These are phyloP conservation scores for Nothoprocta pentlandii DNA, from an alignment of 2,113 vertebrate species.

Conservation along the genomic window DNA sequence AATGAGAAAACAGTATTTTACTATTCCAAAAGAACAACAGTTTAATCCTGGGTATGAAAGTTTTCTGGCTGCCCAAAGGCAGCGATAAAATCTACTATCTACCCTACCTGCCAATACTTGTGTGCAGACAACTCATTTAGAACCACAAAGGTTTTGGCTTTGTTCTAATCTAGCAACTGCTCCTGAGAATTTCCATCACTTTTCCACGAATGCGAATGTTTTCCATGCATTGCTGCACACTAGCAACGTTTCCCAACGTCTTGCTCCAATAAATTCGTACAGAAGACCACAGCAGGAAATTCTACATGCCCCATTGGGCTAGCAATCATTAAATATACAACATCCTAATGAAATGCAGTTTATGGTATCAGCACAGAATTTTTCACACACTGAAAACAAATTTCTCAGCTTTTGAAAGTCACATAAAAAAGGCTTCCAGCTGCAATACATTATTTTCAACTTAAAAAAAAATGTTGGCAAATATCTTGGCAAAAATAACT, in stretches of 20 bases:
- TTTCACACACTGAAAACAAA: constrained; percentile 64
- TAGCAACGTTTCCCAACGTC: constrained; percentile 37
- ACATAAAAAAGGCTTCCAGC: constrained; percentile 60
- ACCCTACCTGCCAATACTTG: constrained; percentile 38
- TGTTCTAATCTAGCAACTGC: constrained; percentile 37
- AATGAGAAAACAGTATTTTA: background rate
- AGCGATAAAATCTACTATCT: background rate
- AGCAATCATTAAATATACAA: constrained; percentile 69
- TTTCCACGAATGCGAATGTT: constrained; percentile 53
- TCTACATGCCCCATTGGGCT: constrained; percentile 67
- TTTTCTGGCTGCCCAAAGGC: constrained; percentile 12
- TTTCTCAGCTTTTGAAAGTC: constrained; percentile 63
- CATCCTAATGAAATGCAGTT: constrained; percentile 68
- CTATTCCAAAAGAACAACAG: background rate
- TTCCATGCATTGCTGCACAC: constrained; percentile 62
- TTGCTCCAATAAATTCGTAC: constrained; percentile 59
- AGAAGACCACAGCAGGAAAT: constrained; percentile 66
- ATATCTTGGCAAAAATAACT: constrained; percentile 56
- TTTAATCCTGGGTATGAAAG: constrained; percentile 42
- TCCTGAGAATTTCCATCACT: constrained; percentile 61
- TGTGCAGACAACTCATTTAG: constrained; percentile 24
- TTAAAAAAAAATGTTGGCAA: constrained; percentile 61
- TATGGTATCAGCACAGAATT: constrained; percentile 41
- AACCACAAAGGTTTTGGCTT: constrained; percentile 32
- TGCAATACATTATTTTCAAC: constrained; percentile 59